Conservation (phyloP, 2,888 invertebrate genomes). For the Agonopterix subpropinquella region DNA sequence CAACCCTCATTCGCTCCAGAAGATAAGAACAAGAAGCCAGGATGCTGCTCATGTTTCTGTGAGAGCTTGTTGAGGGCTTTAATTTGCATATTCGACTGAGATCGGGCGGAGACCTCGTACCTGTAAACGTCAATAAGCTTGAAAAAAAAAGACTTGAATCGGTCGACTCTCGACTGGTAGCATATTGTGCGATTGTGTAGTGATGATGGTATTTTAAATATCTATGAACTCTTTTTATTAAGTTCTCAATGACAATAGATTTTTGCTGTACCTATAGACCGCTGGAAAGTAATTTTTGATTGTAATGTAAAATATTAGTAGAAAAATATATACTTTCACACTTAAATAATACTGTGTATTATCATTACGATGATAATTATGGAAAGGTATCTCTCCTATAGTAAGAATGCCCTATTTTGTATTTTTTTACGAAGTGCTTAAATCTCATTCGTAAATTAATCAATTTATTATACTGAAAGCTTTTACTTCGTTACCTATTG, state of each 20-base stretch:
- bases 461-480: background rate
- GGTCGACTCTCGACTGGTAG: background rate
- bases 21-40: slow-evolving; percentile 46
- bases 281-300: background rate
- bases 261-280: background rate
- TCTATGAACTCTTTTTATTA: no score
- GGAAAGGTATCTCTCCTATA: slow-evolving; percentile 2
- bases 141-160: background rate
- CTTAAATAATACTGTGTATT: slow-evolving; percentile 9
- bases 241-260: background rate
- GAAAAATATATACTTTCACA: slow-evolving; percentile 2
- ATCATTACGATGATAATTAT: slow-evolving; percentile 1
- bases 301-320: slow-evolving; percentile 2
- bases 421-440: slow-evolving; percentile 43
- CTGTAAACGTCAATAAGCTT: slow-evolving; percentile 8
- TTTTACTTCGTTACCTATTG: background rate
- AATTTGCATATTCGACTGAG: slow-evolving; percentile 73
- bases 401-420: slow-evolving; percentile 36
- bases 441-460: slow-evolving; percentile 23
- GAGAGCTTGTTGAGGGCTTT: slow-evolving; percentile 68
- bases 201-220: background rate
- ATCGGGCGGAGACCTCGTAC: slow-evolving; percentile 12
- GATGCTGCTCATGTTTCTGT: slow-evolving; percentile 68
- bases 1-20: slow-evolving; percentile 60
- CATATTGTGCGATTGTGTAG: background rate